Percentiles rank a stretch among this genome's conserved stretches.
Conservation (phyloP, 2,113 vertebrate species). For the Halichoeres trimaculatus region DNA sequence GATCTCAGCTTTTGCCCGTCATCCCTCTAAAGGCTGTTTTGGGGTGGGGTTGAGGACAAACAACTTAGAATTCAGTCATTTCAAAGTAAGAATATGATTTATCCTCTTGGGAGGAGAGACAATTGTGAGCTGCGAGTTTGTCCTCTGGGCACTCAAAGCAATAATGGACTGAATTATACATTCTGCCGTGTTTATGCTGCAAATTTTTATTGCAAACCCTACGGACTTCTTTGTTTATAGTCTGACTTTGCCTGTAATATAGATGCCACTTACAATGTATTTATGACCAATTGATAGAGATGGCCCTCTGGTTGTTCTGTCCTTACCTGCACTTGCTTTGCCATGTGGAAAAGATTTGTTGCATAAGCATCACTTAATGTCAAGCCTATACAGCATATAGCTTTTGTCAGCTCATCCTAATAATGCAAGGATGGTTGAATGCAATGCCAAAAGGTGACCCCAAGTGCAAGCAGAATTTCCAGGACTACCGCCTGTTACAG, state of each 20-base stretch:
- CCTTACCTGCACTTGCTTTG: slow-evolving; percentile 15
- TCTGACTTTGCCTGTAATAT: too few species aligned
- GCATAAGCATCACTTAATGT: slow-evolving; percentile 7
- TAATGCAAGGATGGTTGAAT: slow-evolving; percentile 12
- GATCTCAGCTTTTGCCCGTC: slow-evolving; percentile 39
- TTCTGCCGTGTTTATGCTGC: slow-evolving; percentile 11
- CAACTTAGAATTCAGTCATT: slow-evolving; percentile 45
- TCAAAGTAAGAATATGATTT: slow-evolving; percentile 49
- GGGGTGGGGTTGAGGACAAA: slow-evolving; percentile 30
- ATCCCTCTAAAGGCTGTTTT: slow-evolving; percentile 31
- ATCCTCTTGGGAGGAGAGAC: slow-evolving; percentile 29
- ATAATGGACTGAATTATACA: slow-evolving; percentile 39
- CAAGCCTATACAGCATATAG: slow-evolving; percentile 9
- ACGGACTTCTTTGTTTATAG: background rate
- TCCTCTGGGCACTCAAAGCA: slow-evolving; percentile 11
- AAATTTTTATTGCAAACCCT: background rate
- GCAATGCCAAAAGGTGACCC: slow-evolving; percentile 12
- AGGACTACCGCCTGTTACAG: background rate
- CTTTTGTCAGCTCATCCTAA: background rate
- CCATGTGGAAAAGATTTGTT: slow-evolving; percentile 5
- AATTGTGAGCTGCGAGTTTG: slow-evolving; percentile 14
- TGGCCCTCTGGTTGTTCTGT: slow-evolving; percentile 8
- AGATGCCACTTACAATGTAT: background rate
- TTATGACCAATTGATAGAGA: slow-evolving; percentile 10
- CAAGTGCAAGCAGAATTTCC: background rate